Conservation (phyloP, 2,113 vertebrate genomes). For the Mustela lutreola region DNA sequence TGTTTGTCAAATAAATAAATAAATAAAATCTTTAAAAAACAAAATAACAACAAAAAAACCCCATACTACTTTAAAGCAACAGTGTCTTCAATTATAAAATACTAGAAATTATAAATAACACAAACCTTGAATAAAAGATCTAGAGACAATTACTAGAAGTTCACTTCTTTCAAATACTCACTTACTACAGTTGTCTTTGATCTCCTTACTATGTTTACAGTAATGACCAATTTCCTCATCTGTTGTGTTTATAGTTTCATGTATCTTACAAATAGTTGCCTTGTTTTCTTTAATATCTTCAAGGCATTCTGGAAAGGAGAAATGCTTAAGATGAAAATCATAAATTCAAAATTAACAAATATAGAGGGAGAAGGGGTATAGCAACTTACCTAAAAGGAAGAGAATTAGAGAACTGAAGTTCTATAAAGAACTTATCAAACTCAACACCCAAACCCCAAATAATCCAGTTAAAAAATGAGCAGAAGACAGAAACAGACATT, state of each 20-base stretch:
- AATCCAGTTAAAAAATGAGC: background rate
- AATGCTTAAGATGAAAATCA: conserved; percentile 23
- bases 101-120: conserved; percentile 28
- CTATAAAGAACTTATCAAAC: background rate
- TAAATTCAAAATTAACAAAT: conserved; percentile 70
- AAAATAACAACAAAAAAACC: background rate
- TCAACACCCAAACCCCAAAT: background rate
- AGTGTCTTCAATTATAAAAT: conserved; percentile 42
- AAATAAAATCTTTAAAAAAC: too few species aligned
- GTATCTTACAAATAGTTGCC: conserved; percentile 78
- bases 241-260: conserved; percentile 83
- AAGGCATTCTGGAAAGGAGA: conserved; percentile 83
- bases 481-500: background rate
- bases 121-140: conserved; percentile 51
- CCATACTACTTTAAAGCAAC: background rate
- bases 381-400: conserved; percentile 25
- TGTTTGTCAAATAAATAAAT: too few species aligned
- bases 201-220: conserved; percentile 81
- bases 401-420: conserved; percentile 22
- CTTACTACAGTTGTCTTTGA: conserved; percentile 81
- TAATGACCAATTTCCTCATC: conserved; percentile 86
- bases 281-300: conserved; percentile 82
- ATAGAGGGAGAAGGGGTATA: background rate
- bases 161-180: conserved; percentile 83
- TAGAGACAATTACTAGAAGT: conserved; percentile 33